Conservation (phyloP, 2,113 vertebrate species). For the Pseudois nayaur region DNA sequence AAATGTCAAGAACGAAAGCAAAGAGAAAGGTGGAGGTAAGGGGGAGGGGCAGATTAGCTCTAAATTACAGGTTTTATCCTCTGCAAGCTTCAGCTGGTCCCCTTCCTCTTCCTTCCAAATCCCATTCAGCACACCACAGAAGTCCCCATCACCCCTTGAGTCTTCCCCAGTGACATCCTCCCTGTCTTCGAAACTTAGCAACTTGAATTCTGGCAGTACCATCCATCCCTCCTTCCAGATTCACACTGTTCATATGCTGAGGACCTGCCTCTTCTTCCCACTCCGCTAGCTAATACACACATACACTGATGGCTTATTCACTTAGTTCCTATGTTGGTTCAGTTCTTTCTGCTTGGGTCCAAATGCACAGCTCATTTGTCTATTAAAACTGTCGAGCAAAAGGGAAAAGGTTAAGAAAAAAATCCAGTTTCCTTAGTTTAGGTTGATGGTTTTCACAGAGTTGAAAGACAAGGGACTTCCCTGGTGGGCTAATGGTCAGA, state of each 20-base stretch:
- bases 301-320: neutral
- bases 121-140: neutral
- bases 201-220: neutral
- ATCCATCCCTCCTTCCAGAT: neutral
- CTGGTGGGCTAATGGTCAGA: neutral
- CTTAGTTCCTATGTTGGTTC: neutral
- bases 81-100: neutral
- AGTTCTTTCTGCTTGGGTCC: neutral
- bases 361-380: neutral
- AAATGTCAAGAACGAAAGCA: neutral
- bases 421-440: neutral
- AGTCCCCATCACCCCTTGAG: neutral
- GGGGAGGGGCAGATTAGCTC: neutral
- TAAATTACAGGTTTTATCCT: neutral
- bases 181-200: neutral
- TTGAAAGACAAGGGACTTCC: neutral
- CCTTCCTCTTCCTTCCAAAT: neutral
- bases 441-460: neutral
- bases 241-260: neutral
- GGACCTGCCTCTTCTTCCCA: neutral
- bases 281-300: neutral
- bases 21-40: neutral
- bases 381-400: neutral
- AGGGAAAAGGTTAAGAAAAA: neutral
- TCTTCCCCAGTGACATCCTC: neutral